Conservation (phyloP, 92 coral and sea anemone genomes). For the Montipora capitata region DNA sequence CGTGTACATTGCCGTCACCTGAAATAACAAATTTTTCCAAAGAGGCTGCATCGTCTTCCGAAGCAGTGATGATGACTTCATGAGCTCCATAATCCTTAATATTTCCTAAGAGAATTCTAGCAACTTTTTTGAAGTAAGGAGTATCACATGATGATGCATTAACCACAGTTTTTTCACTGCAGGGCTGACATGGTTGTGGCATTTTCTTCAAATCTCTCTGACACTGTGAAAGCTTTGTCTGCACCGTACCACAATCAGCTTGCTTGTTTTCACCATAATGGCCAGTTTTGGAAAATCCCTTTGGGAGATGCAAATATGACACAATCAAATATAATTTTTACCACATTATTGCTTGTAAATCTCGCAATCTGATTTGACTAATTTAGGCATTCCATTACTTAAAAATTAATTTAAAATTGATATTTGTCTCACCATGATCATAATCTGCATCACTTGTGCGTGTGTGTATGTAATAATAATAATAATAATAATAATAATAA, state of each 20-base stretch:
- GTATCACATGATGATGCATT: slow-evolving; percentile 73
- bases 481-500: too few relatives aligned
- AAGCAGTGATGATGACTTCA: slow-evolving; percentile 44
- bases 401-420: too few relatives aligned
- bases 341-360: too few relatives aligned
- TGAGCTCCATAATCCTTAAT: slow-evolving; percentile 70
- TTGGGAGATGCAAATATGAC: background rate
- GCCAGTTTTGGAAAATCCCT: background rate
- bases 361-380: too few relatives aligned
- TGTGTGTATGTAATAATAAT: too few relatives aligned
- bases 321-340: too few relatives aligned
- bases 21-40: slow-evolving; percentile 72
- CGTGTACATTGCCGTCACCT: slow-evolving; percentile 80
- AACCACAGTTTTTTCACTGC: slow-evolving; percentile 27
- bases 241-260: slow-evolving; percentile 9
- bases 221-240: slow-evolving; percentile 40
- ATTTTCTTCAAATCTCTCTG: slow-evolving; percentile 22
- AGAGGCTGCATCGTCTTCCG: slow-evolving; percentile 59
- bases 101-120: slow-evolving; percentile 71
- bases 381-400: too few relatives aligned
- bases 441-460: too few relatives aligned
- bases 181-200: slow-evolving; percentile 8
- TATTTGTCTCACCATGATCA: too few relatives aligned
- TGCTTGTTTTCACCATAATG: background rate
- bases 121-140: slow-evolving; percentile 88